Evolutionary conservation across 35 echinoderm and acorn worm genomes (phyloP), one percentile per base, ranked within the genome.

Genomic region (Strongylocentrotus purpuratus): DNA sequence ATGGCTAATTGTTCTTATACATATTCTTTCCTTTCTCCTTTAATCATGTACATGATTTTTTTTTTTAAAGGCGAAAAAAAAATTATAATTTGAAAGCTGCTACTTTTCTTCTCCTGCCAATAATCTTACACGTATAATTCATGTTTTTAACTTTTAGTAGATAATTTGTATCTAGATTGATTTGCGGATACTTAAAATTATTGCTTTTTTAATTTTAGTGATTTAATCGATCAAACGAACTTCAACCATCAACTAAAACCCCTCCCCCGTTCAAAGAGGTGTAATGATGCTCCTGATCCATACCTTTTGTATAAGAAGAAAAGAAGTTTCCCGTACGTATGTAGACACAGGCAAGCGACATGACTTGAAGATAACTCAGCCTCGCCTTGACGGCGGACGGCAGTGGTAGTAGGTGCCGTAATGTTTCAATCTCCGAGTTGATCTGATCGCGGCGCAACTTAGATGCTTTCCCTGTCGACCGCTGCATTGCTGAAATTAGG

Each of bases 371-470:
- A 85, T 97, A 98, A 2, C 97, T 98, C 0, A 99, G 92, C 15
- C 97, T 61, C 31, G 95, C 91, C 48, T 99, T 99, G 1, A 96
- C 96, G 46, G 96, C 87, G 28, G 94, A 88, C 2, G 96, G 95
- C 25, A 99, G 94, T 4, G 98, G 98, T 17, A 99, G 92, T 35
- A 99, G 55, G 31, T 98, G 97, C 5, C 98, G 86, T n/a, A 99
- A 88, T 28, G 94, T 92, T 90, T 97, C 95, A 15, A 99, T 99
- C 86, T 99, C 98, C 25, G 96, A 95, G 87, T 99, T 99, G 52
- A 99, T 99, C n/a, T 97, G 94, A 92, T 99, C 98, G 31, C 98
- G 97, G 5, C 98, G 95, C 86, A 96, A 85, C 90, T 98, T 99
- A 17, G 98, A 99, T 4, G 98, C 97, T 59, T 94, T 61, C 31